Percentiles rank a stretch among this genome's conserved stretches.
These are phyloP conservation scores for Setipinna tenuifilis DNA, from an alignment of 2,797 vertebrate genomes.

Conservation along the genomic window DNA sequence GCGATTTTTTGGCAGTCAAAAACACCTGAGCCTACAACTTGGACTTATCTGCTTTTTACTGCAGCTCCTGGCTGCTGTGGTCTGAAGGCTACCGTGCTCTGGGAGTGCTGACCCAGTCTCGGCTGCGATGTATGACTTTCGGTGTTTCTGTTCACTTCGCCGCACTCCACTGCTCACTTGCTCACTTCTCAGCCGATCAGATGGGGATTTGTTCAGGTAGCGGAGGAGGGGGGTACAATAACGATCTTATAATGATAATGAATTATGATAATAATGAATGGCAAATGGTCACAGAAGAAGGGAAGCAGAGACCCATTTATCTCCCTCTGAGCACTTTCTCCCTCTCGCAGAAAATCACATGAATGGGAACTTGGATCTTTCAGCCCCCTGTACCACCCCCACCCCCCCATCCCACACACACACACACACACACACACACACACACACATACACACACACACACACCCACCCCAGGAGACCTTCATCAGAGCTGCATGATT, in stretches of 20 bases:
- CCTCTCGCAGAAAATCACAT: not conserved
- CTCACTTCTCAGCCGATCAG: not conserved
- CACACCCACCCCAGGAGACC: no score
- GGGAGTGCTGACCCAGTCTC: not conserved
- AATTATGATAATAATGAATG: slow-evolving; percentile 32
- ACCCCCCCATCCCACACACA: no score
- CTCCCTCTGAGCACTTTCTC: not conserved
- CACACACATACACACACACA: no score
- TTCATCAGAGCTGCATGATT: no score
- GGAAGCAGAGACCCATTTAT: not conserved
- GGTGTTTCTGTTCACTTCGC: not conserved
- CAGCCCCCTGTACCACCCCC: no score
- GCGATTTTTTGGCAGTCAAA: not conserved
- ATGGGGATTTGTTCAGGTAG: not conserved
- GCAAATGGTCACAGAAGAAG: slow-evolving; percentile 6
- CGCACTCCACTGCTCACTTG: not conserved
- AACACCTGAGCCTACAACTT: no score
- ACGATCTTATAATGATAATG: slow-evolving; percentile 33
- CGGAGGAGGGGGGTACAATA: slow-evolving; percentile 19
- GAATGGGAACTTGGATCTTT: not conserved
- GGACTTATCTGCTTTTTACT: not conserved
- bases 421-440: not conserved
- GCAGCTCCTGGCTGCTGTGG: not conserved
- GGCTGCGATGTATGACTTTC: not conserved
- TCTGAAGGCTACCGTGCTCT: not conserved